phyloP scores from a whole-genome alignment of 1,140 invertebrate genomes.

The Drosophila quadrilineata region DNA sequence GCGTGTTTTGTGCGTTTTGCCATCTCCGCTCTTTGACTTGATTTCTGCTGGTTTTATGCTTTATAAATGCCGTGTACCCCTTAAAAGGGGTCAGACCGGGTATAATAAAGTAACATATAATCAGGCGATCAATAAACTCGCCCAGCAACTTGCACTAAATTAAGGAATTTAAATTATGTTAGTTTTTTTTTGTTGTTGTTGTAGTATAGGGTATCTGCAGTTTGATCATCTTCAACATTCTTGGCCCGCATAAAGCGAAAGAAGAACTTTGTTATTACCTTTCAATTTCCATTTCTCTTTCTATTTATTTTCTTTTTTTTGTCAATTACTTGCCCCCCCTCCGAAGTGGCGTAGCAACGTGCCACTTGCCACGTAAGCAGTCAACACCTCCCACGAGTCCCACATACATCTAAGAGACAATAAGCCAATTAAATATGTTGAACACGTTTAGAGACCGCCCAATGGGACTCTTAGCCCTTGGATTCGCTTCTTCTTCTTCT shows the following conservation, averaged over 20 bases:
- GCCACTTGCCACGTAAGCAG: slow-evolving; percentile 69
- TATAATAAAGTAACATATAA: slow-evolving; percentile 2
- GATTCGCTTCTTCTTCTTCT: no score
- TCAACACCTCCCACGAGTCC: no score
- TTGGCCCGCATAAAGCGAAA: slow-evolving; percentile 59
- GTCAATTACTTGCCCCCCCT: no score
- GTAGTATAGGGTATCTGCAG: neutral
- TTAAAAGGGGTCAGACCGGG: neutral
- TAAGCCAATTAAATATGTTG: slow-evolving; percentile 29
- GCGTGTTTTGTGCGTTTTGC: slow-evolving; percentile 52
- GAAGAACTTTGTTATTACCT: slow-evolving; percentile 50
- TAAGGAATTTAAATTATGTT: no score
- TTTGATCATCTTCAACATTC: neutral
- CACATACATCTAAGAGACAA: slow-evolving; percentile 3
- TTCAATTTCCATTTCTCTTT: slow-evolving; percentile 44
- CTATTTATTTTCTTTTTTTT: no score
- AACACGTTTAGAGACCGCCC: slow-evolving; percentile 44
- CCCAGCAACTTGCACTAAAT: no score
- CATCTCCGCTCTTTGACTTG: slow-evolving; percentile 39
- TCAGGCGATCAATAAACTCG: no score
- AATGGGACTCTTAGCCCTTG: slow-evolving; percentile 58
- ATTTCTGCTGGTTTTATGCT: slow-evolving; percentile 35
- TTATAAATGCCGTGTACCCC: slow-evolving; percentile 3
- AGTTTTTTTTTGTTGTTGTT: neutral
- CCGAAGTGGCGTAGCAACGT: slow-evolving; percentile 57